These are phyloP conservation scores for Scomber colias DNA, from an alignment of 2,113 vertebrate species.

Conservation along the genomic window DNA sequence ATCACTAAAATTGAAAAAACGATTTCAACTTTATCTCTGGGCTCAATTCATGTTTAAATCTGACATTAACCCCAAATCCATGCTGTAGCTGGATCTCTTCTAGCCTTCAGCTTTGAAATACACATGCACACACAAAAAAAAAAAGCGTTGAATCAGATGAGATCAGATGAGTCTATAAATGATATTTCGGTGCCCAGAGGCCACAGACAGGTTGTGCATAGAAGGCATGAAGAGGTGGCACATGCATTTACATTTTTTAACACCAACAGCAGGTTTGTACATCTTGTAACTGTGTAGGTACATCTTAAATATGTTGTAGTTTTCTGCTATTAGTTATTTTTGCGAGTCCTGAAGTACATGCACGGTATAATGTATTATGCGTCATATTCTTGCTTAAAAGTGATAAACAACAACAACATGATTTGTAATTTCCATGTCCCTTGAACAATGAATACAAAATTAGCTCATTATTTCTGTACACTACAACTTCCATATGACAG, in stretches of 20 bases:
- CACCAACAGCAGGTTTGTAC: slow-evolving; percentile 9
- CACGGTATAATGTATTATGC: not conserved
- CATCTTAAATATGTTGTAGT: slow-evolving; percentile 13
- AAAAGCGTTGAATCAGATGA: not conserved
- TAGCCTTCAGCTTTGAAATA: slow-evolving; percentile 12
- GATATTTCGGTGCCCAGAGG: slow-evolving; percentile 32
- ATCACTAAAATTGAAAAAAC: slow-evolving; percentile 11
- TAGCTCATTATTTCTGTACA: not conserved
- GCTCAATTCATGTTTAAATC: slow-evolving; percentile 36
- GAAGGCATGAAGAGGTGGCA: slow-evolving; percentile 41
- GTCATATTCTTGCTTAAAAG: not conserved
- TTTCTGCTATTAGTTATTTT: not conserved
- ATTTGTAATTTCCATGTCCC: not conserved
- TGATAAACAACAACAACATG: not conserved
- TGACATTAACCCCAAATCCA: slow-evolving; percentile 38
- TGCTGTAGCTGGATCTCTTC: slow-evolving; percentile 8
- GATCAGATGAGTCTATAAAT: slow-evolving; percentile 28
- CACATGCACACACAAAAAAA: not conserved
- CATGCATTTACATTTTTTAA: slow-evolving; percentile 22
- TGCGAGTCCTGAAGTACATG: not conserved
- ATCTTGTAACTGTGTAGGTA: slow-evolving; percentile 6
- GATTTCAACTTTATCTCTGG: slow-evolving; percentile 16
- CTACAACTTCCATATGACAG: not conserved
- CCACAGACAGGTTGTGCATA: slow-evolving; percentile 37
- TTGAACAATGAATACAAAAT: not conserved